phyloP scores from a whole-genome alignment of 1,140 invertebrate species.

The Caligus rogercresseyi region DNA sequence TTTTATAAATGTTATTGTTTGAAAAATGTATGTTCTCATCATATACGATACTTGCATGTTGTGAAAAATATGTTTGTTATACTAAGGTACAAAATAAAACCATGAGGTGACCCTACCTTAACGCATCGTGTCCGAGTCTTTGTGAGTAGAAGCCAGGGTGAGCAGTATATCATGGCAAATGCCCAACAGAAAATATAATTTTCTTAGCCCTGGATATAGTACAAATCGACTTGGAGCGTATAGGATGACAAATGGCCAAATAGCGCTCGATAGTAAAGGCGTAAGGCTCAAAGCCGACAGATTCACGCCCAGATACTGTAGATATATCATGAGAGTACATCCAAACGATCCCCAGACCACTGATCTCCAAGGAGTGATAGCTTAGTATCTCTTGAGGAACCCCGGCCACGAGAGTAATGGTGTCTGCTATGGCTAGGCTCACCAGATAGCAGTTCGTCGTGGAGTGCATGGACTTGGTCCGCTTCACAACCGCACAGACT shows the following conservation, averaged over 20 bases:
- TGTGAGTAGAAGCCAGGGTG: slow-evolving; percentile 35
- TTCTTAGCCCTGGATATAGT: slow-evolving; percentile 38
- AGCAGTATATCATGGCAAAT: slow-evolving; percentile 37
- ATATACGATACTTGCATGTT: no score
- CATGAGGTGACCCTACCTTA: no score
- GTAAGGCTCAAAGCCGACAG: slow-evolving; percentile 44
- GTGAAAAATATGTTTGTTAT: no score
- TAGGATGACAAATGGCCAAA: slow-evolving; percentile 41
- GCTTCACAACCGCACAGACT: slow-evolving; percentile 37
- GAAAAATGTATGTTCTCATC: no score
- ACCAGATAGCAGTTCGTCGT: slow-evolving; percentile 45
- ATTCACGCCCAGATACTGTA: slow-evolving; percentile 48
- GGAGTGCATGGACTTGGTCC: slow-evolving; percentile 36
- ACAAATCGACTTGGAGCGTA: slow-evolving; percentile 38
- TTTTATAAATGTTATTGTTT: no score
- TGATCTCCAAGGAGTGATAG: slow-evolving; percentile 38
- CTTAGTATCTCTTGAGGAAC: slow-evolving; percentile 40
- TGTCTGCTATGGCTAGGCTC: slow-evolving; percentile 41
- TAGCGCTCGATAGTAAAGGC: slow-evolving; percentile 44
- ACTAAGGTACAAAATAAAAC: no score
- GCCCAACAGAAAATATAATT: slow-evolving; percentile 40
- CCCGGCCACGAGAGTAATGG: slow-evolving; percentile 37
- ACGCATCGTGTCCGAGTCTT: not conserved
- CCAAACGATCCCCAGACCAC: slow-evolving; percentile 41
- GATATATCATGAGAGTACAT: slow-evolving; percentile 42